Evolutionary conservation across 2,113 vertebrate species (phyloP).

Genomic region (Gallinago jamesoni): DNA sequence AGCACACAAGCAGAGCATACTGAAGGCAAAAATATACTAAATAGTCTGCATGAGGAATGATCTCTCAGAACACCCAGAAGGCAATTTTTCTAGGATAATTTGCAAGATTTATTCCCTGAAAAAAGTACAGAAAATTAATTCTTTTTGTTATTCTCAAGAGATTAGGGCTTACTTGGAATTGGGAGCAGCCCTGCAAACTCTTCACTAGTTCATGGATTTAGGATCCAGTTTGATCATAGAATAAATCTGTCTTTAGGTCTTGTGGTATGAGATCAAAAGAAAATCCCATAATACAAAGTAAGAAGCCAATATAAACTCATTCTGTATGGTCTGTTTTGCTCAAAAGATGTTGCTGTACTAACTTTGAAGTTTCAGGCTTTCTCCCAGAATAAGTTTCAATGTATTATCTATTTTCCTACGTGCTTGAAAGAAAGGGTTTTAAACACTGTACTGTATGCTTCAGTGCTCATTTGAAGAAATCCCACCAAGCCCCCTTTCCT

Average conservation of each 20-base stretch:
- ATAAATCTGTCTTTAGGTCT: constrained; percentile 4
- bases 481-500: background rate
- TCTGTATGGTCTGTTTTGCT: background rate
- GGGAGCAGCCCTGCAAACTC: background rate
- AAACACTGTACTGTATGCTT: background rate
- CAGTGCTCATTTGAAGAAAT: background rate
- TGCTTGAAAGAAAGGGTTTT: background rate
- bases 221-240: background rate
- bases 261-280: constrained; percentile 12
- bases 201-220: background rate
- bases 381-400: background rate
- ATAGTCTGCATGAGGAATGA: background rate
- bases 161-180: background rate
- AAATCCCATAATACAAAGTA: constrained; percentile 10
- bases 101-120: background rate
- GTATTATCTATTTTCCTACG: constrained; percentile 14
- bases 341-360: background rate
- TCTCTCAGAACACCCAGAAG: background rate
- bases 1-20: background rate
- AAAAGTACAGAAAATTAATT: background rate
- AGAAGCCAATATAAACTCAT: constrained; percentile 17
- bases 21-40: background rate
- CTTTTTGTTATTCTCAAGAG: background rate
- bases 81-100: background rate
- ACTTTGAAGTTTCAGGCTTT: constrained; percentile 16